Conservation (phyloP, 2,888 invertebrate species). For the Liopterus haemorrhoidalis region DNA sequence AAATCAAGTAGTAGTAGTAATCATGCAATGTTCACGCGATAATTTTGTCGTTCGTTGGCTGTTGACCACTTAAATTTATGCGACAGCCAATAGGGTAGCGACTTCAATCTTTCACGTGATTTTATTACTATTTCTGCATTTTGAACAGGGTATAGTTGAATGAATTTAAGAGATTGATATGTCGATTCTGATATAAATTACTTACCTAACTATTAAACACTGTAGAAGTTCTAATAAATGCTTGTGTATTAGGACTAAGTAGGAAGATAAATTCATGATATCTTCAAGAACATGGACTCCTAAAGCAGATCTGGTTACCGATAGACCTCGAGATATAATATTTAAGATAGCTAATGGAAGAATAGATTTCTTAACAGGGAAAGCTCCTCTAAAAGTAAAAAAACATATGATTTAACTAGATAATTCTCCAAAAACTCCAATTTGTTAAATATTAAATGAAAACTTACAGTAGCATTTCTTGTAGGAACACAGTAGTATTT, state of each 20-base stretch:
- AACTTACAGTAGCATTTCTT: constrained; percentile 28
- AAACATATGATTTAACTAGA: constrained; percentile 4
- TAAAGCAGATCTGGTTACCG: constrained; percentile 14
- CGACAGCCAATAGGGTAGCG: no score
- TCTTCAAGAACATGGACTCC: constrained; percentile 13
- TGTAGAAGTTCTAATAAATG: constrained; percentile 27
- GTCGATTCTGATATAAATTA: constrained; percentile 5
- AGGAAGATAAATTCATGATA: constrained; percentile 5
- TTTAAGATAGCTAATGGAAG: constrained; percentile 17
- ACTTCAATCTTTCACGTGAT: no score
- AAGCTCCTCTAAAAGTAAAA: constrained; percentile 23
- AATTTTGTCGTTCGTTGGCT: no score
- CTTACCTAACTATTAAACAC: constrained; percentile 28
- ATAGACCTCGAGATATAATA: constrained; percentile 25
- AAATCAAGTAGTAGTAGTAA: no score
- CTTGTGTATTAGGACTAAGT: constrained; percentile 23
- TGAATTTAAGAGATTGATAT: no score
- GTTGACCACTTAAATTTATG: no score
- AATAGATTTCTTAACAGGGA: constrained; percentile 23
- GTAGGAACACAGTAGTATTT: constrained; percentile 26
- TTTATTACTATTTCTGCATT: no score
- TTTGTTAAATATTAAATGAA: constrained; percentile 2
- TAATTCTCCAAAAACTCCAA: neutral
- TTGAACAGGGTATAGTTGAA: no score
- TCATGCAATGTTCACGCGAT: no score